Conservation (phyloP, 2,888 invertebrate genomes). For the Drosophila planitibia region DNA sequence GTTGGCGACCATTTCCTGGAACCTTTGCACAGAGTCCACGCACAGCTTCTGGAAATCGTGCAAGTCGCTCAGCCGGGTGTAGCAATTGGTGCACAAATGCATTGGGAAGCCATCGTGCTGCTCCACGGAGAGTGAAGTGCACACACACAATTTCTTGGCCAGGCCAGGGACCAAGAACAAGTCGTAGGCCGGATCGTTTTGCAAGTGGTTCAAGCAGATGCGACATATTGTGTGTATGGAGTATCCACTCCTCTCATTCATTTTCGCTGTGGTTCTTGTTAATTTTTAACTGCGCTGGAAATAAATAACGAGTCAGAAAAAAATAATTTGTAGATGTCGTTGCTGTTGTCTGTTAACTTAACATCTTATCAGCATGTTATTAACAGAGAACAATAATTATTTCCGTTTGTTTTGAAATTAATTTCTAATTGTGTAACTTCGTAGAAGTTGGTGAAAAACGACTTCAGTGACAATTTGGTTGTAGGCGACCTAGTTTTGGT, state of each 20-base stretch:
- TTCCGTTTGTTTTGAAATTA: background rate
- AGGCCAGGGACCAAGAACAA: conserved; percentile 78
- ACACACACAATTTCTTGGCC: conserved; percentile 79
- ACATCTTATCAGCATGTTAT: conserved; percentile 24
- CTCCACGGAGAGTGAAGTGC: conserved; percentile 81
- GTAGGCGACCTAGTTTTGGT: background rate
- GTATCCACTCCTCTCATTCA: conserved; percentile 55
- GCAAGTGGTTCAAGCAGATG: conserved; percentile 78
- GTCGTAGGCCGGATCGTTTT: conserved; percentile 64
- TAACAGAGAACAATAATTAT: conserved; percentile 8
- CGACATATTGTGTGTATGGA: conserved; percentile 81
- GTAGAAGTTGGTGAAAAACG: background rate
- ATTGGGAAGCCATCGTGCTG: conserved; percentile 82
- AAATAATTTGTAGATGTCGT: conserved; percentile 20
- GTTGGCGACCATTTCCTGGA: conserved; percentile 67
- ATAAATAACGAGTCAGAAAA: conserved; percentile 44
- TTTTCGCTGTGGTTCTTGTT: conserved; percentile 34
- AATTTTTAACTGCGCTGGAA: conserved; percentile 11
- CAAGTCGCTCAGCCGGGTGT: conserved; percentile 75
- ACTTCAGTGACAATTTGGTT: background rate
- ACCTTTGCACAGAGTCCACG: conserved; percentile 76
- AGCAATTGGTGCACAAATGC: conserved; percentile 78
- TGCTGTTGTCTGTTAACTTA: conserved; percentile 34
- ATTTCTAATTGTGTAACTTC: background rate
- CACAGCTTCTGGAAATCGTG: conserved; percentile 82